Conservation (phyloP, 2,888 invertebrate species). For the Pammene aurita region DNA sequence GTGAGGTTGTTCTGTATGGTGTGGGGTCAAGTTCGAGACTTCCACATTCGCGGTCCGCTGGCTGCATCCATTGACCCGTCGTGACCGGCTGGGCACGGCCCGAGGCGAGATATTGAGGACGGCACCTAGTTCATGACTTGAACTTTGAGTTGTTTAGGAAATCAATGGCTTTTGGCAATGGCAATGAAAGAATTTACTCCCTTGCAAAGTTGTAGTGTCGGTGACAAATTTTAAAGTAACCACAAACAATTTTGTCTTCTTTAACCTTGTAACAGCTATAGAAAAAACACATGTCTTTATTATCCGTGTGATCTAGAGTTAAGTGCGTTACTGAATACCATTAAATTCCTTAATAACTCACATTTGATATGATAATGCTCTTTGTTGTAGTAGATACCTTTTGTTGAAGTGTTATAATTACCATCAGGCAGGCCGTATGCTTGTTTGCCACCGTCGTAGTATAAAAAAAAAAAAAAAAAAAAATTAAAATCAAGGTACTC, state of each 20-base stretch:
- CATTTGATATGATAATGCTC: constrained; percentile 14
- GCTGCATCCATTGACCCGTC: constrained; percentile 34
- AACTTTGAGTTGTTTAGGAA: constrained; percentile 7
- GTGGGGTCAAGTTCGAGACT: constrained; percentile 38
- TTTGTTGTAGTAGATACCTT: constrained; percentile 16
- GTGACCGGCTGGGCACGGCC: constrained; percentile 31
- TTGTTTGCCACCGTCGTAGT: too few relatives aligned
- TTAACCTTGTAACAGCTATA: too few relatives aligned
- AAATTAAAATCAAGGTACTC: constrained; percentile 28
- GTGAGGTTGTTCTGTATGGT: constrained; percentile 13
- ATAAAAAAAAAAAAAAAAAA: too few relatives aligned
- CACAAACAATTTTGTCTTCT: not conserved
- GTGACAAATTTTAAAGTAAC: too few relatives aligned
- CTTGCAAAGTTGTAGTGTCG: not conserved
- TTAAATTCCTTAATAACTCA: constrained; percentile 7
- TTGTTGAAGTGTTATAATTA: constrained; percentile 23
- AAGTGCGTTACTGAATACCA: not conserved
- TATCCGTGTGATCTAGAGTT: not conserved
- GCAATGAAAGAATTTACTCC: not conserved
- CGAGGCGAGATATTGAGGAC: constrained; percentile 29
- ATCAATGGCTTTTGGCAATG: constrained; percentile 4
- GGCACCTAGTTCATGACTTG: constrained; percentile 22
- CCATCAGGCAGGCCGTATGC: too few relatives aligned
- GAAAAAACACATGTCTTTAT: not conserved
- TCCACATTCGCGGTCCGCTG: constrained; percentile 38